phyloP scores from a whole-genome alignment of 2,113 vertebrate genomes.

The Pygoscelis antarcticus region DNA sequence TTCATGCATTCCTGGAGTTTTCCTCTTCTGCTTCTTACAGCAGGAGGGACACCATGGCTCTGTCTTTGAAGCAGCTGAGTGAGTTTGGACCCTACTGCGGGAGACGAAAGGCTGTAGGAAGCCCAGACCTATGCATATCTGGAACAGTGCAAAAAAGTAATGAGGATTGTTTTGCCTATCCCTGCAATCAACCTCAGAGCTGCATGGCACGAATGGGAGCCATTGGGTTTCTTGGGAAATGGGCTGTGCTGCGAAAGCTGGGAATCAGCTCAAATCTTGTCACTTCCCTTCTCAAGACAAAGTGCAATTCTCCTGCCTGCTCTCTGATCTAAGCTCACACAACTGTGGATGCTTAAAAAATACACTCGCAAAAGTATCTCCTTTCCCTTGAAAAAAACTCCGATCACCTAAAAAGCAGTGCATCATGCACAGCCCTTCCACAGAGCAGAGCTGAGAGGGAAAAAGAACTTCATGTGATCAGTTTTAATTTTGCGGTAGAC shows the following conservation, averaged over 20 bases:
- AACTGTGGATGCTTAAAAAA: neutral
- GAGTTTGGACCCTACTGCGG: neutral
- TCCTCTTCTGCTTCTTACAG: neutral
- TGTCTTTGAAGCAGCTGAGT: neutral
- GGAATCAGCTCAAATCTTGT: neutral
- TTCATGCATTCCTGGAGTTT: neutral
- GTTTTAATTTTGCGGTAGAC: neutral
- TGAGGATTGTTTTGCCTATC: neutral
- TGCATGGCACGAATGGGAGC: neutral
- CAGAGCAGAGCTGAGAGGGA: neutral
- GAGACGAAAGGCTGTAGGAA: neutral
- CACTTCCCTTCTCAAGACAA: neutral
- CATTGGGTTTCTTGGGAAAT: neutral
- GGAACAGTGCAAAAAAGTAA: neutral
- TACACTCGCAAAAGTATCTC: neutral
- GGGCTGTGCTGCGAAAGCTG: neutral
- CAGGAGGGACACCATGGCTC: neutral
- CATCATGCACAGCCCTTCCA: neutral
- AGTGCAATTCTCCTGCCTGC: neutral
- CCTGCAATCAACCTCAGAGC: neutral
- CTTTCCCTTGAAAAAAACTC: neutral
- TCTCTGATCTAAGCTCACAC: neutral
- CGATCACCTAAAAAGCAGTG: neutral
- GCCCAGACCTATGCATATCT: too few relatives aligned
- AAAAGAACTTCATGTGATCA: neutral